A percentile compares a stretch with the other conserved stretches of the same genome.
Evolutionary conservation across 2,888 invertebrate genomes (phyloP).

Genomic region (Cepaea hortensis): DNA sequence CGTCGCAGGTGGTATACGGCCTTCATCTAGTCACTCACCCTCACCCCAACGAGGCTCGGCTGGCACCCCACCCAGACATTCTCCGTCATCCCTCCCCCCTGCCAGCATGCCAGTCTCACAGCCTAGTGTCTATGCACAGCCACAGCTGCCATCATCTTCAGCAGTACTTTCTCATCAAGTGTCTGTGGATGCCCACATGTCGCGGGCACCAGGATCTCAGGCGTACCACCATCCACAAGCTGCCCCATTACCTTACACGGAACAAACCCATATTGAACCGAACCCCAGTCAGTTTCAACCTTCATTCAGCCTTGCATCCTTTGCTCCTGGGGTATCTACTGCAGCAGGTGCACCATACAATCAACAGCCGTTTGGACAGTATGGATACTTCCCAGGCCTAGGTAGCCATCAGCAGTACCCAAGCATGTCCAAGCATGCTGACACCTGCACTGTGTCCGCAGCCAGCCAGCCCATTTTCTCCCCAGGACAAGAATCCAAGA

Average conservation of each 20-base stretch:
- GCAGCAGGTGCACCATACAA: constrained; percentile 30
- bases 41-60: constrained; percentile 12
- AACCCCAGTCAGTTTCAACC: neutral
- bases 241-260: neutral
- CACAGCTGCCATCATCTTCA: neutral
- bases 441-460: constrained; percentile 60
- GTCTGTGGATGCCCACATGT: neutral
- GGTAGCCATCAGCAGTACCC: constrained; percentile 38
- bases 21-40: constrained; percentile 18
- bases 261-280: neutral
- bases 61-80: constrained; percentile 23
- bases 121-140: neutral
- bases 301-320: constrained; percentile 7
- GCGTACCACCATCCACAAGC: constrained; percentile 39
- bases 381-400: constrained; percentile 13
- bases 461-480: constrained; percentile 61
- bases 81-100: constrained; percentile 10
- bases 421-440: constrained; percentile 34
- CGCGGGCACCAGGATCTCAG: neutral
- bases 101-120: constrained; percentile 13
- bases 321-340: neutral
- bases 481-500: constrained; percentile 53
- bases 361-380: constrained; percentile 33
- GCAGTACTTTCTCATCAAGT: neutral
- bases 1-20: constrained; percentile 12